Evolutionary conservation across 2,888 invertebrate genomes (phyloP), one percentile per base, ranked within the genome.

Genomic region (Parnassius apollo): DNA sequence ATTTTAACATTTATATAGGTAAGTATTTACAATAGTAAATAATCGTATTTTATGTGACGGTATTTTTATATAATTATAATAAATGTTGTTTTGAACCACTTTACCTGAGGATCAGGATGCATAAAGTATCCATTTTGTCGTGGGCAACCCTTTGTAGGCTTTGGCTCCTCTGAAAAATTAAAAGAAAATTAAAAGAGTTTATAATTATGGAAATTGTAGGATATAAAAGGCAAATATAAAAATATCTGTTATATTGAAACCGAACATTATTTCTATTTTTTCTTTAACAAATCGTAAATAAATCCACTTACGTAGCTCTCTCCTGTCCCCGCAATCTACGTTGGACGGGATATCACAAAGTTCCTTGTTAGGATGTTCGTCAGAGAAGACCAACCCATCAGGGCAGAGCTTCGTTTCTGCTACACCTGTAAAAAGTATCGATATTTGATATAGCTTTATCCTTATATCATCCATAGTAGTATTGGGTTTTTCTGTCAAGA

Each of bases 61-160:
- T 35, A 35, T 35, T 35, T 7, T 35, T 35, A 35, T 35, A 35
- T 35, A 7, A 35, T 35, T 35, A 35, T 35, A 35, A 35, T 18
- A 18, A 18, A 18, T 18, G 18, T 35, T 35, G 35, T 7, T 1
- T 18, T 35, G 35, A 42, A 51, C 22, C 35, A 51, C 2, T 22
- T 67, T 83, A 92, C 92, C 75, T 91, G 88, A 3, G 94, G 94
- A 77, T 96, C 95, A 53, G 94, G 94, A 80, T 96, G 96, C 57
- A 93, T 93, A 91, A 95, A 96, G 82, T 95, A 95, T 61, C 96
- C 96, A 76, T 96, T 96, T 50, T 95, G 95, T 65, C 96, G 93
- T 2, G 96, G 96, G 78, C 96, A 96, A 59, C 94, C 95, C 73
- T 94, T 94, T 22, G 93, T 92, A 2, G 95, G 93, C 71, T 95